A percentile compares a stretch with the other conserved stretches of the same genome.
These are phyloP conservation scores for Dasysyrphus tricinctus DNA, from an alignment of 2,888 invertebrate genomes.

Conservation along the genomic window DNA sequence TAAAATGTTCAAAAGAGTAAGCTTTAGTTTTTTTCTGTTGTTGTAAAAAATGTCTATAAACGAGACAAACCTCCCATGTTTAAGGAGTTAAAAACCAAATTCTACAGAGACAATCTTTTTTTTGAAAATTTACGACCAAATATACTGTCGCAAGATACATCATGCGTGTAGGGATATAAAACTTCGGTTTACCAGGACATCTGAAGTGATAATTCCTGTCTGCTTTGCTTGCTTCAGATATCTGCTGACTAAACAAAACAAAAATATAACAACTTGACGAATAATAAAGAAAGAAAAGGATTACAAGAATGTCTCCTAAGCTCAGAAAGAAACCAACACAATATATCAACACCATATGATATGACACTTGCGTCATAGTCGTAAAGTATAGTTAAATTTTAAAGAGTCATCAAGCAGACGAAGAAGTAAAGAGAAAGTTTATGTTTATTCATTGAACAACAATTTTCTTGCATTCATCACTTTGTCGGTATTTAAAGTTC, in stretches of 20 bases:
- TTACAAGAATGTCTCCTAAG: background rate
- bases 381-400: background rate
- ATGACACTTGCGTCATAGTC: background rate
- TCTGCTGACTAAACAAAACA: background rate
- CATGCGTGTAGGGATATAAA: background rate
- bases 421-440: background rate
- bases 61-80: background rate
- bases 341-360: conserved; percentile 1
- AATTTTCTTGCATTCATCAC: background rate
- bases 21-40: background rate
- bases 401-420: background rate
- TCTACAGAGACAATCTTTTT: background rate
- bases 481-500: background rate
- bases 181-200: background rate
- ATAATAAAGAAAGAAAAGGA: background rate
- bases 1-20: background rate
- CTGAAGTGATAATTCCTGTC: background rate
- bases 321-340: background rate
- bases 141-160: background rate
- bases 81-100: conserved; percentile 8
- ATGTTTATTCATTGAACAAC: background rate
- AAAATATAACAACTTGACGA: background rate
- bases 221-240: background rate
- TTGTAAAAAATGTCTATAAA: background rate
- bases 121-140: conserved; percentile 9